Base-by-base conservation (phyloP, 1,140 invertebrate genomes). In the Semibalanus balanoides region DNA sequence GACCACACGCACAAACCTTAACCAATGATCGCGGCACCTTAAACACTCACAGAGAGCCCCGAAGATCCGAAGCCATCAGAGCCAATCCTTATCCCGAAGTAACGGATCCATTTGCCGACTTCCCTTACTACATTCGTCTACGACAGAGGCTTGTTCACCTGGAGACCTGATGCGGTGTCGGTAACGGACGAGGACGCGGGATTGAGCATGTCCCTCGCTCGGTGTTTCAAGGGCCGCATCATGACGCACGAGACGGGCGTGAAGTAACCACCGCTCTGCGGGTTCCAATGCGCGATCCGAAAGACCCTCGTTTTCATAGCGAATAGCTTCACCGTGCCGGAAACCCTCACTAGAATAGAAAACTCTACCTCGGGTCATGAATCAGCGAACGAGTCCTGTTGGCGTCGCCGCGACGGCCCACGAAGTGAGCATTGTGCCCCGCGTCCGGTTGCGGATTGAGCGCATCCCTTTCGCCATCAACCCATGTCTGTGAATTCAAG, bases 121-220 rank as follows among this genome's bases (percentile, higher is more conserved):
- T 91, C 88, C 90, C 90, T 92, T 92, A 92, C 88, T 91, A 91
- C 90, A 91, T 92, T 92, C 88, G 87, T 91, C 89, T 90, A 92
- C 89, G 82, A 91, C 90, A 92, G 90, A 92, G 91, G 90, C 90
- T n/a, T 92, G 86, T 89, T 90, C 87, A 91, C 90, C 91, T 90
- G 90, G 90, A 92, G 86, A 89, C 89, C 87, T 75, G 78, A 25
- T 70, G 69, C 69, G 69, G 69, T 70, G 22, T 27, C n/a, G 69
- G n/a, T 7, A 14, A 70, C 69, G 69, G n/a, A 25, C 69, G 22
- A n/a, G n/a, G 69, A 28, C 69, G 69, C n/a, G 69, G n/a, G 69
- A 70, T 70, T 70, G n/a, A 40, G 35, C 35, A 40, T 40, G 35
- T 70, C n/a, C 69, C 69, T 70, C 69, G 25, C 69, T 25, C 69